Evolutionary conservation across 2,888 invertebrate genomes (phyloP).

Genomic region (Netelia virgata): DNA sequence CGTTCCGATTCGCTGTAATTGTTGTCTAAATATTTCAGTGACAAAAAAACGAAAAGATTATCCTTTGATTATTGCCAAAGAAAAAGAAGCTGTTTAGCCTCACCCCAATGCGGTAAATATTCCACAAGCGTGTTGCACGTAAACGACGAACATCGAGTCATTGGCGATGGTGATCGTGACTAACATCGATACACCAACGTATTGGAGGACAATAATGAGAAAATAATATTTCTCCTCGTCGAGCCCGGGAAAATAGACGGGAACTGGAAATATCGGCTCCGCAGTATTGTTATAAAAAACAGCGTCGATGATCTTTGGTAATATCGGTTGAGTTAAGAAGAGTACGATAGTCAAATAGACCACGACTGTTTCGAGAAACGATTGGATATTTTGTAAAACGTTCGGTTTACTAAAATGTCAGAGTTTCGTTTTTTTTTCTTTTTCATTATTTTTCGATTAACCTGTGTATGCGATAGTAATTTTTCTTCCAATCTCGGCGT

Average conservation of each 20-base stretch:
- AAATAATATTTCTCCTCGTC: slow-evolving; percentile 40
- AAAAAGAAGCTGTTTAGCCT: not conserved
- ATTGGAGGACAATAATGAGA: slow-evolving; percentile 5
- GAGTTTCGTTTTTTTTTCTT: not conserved
- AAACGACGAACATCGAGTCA: slow-evolving; percentile 42
- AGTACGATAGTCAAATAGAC: slow-evolving; percentile 18
- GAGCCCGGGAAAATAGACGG: slow-evolving; percentile 1
- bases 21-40: slow-evolving; percentile 4
- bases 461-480: slow-evolving; percentile 8
- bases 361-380: not conserved
- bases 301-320: not conserved
- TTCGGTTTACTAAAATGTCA: not conserved
- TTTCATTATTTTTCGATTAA: not conserved
- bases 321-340: slow-evolving; percentile 7
- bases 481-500: slow-evolving; percentile 10
- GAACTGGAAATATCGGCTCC: slow-evolving; percentile 3
- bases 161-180: slow-evolving; percentile 14
- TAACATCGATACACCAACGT: not conserved
- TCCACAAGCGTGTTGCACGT: slow-evolving; percentile 38
- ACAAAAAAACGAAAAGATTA: not conserved
- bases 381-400: not conserved
- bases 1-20: slow-evolving; percentile 8
- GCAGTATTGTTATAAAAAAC: slow-evolving; percentile 9
- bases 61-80: not conserved
- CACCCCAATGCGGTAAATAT: slow-evolving; percentile 31